Evolutionary conservation across 2,113 vertebrate genomes (phyloP).

Genomic region (Meleagris gallopavo): DNA sequence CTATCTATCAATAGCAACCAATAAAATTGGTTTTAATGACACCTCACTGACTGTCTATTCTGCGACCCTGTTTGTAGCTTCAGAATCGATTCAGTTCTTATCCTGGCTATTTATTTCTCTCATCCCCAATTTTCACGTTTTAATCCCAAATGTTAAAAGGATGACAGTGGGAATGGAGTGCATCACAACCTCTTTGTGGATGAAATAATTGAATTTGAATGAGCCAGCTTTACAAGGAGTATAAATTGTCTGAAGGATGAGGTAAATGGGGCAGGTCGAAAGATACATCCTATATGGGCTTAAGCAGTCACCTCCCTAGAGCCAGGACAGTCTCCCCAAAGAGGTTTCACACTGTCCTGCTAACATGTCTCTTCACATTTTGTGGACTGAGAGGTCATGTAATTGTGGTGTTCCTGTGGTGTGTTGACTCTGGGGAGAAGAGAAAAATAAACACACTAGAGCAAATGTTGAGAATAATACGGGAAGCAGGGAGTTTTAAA

Average conservation of each 20-base stretch:
- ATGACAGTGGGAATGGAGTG: neutral
- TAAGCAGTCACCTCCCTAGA: neutral
- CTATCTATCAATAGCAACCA: neutral
- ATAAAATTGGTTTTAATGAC: neutral
- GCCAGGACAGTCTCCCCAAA: neutral
- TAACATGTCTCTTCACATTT: neutral
- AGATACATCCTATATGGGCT: neutral
- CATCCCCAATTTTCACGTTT: neutral
- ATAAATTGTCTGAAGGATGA: neutral
- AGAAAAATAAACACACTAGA: neutral
- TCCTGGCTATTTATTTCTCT: neutral
- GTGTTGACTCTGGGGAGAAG: neutral
- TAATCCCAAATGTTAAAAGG: neutral
- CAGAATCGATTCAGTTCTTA: neutral
- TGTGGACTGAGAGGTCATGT: rapidly evolving
- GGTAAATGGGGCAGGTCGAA: rapidly evolving
- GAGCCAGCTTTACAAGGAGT: neutral
- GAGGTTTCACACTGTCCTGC: neutral
- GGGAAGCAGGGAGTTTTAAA: neutral
- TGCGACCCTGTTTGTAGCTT: neutral
- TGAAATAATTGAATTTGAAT: neutral
- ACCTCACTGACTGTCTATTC: neutral
- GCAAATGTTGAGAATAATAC: neutral
- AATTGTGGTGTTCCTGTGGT: neutral
- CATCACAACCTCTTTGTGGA: neutral